Evolutionary conservation across 2,113 vertebrate genomes (phyloP), one percentile per base, ranked within the genome.

Genomic region (Prietella phreatophila): DNA sequence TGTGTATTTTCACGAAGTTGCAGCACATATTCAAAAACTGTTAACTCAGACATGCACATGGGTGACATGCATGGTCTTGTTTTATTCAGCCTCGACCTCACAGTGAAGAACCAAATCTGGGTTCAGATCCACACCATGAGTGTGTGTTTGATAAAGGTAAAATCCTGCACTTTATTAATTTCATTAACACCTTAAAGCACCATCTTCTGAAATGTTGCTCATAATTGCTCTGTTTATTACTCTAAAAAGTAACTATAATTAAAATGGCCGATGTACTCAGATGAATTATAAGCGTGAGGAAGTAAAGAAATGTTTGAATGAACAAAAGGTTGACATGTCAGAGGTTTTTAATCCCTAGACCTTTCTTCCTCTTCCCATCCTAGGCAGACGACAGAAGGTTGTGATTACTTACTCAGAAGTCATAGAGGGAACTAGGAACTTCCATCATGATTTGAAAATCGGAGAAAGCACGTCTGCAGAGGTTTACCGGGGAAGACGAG

Each of bases 371-470:
- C 11, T 58, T 19, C 7, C 11, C 15, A 85, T 90, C 33, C 13
- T 81, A 92, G 93, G 89, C 88, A 87, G 85, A 88, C 81, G 47
- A 15, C 82, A 83, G 7, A 88, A 91, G 0, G 33, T 80, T 30
- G 0, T 17, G 20, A 88, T 95, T 85, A 94, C 88, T 58, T 93
- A 95, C 73, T 89, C 93, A 36, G 93, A 91, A 1, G 89, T 97
- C 86, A 22, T 87, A 79, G 92, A 92, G 10, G 95, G 92, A 92
- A 97, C 96, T 30, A 88, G 86, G 42, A 89, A 93, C 83, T 95
- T 96, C 83, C 95, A 95, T 79, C 87, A 82, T 65, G 94, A 94
- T 10, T 92, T 94, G 42, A 92, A 93, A 60, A 91, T 95, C 2
- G 91, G 94, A 85, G 92, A 92, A 84, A 92, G 95, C 25, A 82